phyloP scores from a whole-genome alignment of 2,797 vertebrate genomes.

The Agapornis canus region DNA sequence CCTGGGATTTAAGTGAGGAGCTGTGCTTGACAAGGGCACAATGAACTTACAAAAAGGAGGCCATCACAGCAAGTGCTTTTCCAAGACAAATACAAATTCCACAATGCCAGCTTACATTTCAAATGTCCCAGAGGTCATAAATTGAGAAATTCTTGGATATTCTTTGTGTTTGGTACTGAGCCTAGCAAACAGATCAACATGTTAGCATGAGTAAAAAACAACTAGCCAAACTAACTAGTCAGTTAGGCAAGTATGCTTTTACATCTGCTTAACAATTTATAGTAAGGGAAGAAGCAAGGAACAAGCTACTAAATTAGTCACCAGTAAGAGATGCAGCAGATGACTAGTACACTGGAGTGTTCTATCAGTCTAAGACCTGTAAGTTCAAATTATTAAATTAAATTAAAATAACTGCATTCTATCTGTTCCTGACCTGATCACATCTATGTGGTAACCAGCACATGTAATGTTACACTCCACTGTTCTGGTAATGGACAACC shows the following conservation, averaged over 20 bases:
- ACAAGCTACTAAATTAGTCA: not conserved
- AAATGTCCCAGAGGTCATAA: not conserved
- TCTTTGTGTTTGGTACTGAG: not conserved
- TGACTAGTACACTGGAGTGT: not conserved
- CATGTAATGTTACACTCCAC: rapidly evolving
- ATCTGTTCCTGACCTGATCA: not conserved
- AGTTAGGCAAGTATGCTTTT: not conserved
- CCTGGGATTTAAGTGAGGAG: not conserved
- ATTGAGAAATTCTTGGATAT: not conserved
- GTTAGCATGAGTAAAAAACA: not conserved
- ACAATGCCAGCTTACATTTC: not conserved
- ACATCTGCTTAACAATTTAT: not conserved
- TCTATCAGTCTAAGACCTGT: conserved; percentile 6
- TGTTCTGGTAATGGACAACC: not conserved
- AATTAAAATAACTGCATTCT: not conserved
- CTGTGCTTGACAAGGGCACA: not conserved
- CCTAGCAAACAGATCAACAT: not conserved
- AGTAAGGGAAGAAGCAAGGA: not conserved
- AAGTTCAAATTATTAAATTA: conserved; percentile 36
- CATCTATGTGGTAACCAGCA: not conserved
- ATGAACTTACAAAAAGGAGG: not conserved
- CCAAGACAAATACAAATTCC: not conserved
- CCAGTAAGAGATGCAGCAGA: not conserved
- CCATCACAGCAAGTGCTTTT: not conserved
- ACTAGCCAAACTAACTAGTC: not conserved